Evolutionary conservation across 2,797 vertebrate genomes (phyloP).

Genomic region (Sebastes reedi): DNA sequence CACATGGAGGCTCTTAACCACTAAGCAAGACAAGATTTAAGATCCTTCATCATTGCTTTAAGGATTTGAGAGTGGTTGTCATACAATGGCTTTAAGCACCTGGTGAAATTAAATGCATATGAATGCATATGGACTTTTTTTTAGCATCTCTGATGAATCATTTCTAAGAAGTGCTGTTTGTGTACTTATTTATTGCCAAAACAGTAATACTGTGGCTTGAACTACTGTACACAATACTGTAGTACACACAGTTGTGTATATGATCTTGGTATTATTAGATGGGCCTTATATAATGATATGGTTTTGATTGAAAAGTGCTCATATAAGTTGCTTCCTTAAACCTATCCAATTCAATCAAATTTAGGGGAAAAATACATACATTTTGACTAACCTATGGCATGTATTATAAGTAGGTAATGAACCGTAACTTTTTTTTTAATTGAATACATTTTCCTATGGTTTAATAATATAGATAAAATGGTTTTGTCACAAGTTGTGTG

Average conservation of each 20-base stretch:
- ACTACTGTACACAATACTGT: neutral
- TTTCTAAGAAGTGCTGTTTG: neutral
- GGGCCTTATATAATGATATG: neutral
- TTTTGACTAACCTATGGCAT: neutral
- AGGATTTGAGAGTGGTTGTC: neutral
- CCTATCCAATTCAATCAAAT: neutral
- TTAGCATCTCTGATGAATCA: neutral
- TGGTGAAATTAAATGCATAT: neutral
- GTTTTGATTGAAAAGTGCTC: neutral
- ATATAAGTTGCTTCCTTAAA: neutral
- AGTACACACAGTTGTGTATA: neutral
- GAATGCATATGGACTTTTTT: neutral
- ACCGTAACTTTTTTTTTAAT: neutral
- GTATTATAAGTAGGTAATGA: conserved; percentile 6
- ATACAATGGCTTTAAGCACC: neutral
- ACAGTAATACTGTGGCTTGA: neutral
- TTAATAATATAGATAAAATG: conserved; percentile 31
- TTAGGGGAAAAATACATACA: neutral
- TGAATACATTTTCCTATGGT: neutral
- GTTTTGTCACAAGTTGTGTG: conserved; percentile 9
- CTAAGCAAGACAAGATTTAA: conserved; percentile 24
- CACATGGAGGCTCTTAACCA: conserved; percentile 38
- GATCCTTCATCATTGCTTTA: neutral
- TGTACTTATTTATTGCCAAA: neutral
- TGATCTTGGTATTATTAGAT: neutral